Conservation (phyloP, 2,113 vertebrate genomes). For the Oncorhynchus nerka region DNA sequence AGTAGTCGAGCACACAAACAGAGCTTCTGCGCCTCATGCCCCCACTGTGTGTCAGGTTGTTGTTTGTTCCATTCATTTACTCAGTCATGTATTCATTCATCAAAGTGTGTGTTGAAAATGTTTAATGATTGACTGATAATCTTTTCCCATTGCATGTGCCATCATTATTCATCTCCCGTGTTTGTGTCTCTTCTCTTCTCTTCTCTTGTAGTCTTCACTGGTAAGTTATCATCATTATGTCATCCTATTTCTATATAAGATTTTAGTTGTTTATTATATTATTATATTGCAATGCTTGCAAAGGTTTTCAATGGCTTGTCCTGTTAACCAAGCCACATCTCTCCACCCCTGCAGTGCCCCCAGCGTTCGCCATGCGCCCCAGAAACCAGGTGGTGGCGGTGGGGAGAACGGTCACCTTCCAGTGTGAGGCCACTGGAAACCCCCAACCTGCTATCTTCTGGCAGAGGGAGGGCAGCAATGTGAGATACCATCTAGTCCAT, state of each 20-base stretch:
- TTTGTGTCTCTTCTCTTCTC: slow-evolving; percentile 63
- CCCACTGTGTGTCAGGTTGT: not conserved
- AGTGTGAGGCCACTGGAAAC: slow-evolving; percentile 91
- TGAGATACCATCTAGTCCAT: slow-evolving; percentile 55
- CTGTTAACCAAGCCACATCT: not conserved
- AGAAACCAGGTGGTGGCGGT: slow-evolving; percentile 88
- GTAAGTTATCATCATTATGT: slow-evolving; percentile 86
- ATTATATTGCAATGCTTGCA: not conserved
- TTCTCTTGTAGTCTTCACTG: slow-evolving; percentile 88
- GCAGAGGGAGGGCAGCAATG: slow-evolving; percentile 93
- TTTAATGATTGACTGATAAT: not conserved
- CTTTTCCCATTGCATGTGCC: slow-evolving; percentile 2
- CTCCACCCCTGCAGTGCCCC: slow-evolving; percentile 78
- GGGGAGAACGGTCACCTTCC: slow-evolving; percentile 89
- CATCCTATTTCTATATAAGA: not conserved
- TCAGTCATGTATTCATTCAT: not conserved
- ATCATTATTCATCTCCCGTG: slow-evolving; percentile 53
- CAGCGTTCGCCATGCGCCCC: slow-evolving; percentile 87
- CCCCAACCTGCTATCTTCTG: slow-evolving; percentile 96
- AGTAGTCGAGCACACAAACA: not conserved
- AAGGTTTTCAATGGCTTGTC: not conserved
- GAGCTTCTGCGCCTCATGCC: not conserved
- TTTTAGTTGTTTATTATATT: not conserved
- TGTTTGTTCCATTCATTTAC: not conserved
- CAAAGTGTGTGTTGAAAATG: not conserved